Base-by-base conservation (phyloP, 2,113 vertebrate genomes). In the Rostratula benghalensis region DNA sequence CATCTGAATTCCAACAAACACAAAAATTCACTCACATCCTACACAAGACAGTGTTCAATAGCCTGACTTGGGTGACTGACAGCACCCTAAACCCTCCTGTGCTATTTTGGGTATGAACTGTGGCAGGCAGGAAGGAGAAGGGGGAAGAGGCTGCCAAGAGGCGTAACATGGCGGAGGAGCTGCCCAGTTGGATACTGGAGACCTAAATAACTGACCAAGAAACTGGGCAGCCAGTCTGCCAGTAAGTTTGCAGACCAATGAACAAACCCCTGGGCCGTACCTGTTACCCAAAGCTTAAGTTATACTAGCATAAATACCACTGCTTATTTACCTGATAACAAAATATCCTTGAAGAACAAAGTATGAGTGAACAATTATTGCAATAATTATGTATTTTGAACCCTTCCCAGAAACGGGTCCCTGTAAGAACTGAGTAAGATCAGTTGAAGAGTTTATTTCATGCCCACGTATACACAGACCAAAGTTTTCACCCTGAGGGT, bases 1-100 rank as follows among this genome's bases (percentile, higher is more conserved):
- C 98, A 99, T 99, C 99, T 99, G 93, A 39, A 93, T 54, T 35
- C 96, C 30, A 85, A 84, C 2, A 45, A 80, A 80, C 5, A 51
- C 61, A 61, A 78, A 69, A 76, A 64, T 14, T 27, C 4, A 41
- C 41, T 82, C 37, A 41, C 41, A 79, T 53, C 37, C 31, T 35
- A 21, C 28, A 27, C 24, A 23, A 54, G 10, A 89, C 21, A 65
- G 54, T n/a, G 45, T 79, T 65, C 53, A 65, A 15, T 10, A 76
- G 21, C 7, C 43, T 83, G 59, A 74, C n/a, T 18, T 39, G 21
- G 33, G 31, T 13, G 14, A 5, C 3, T 77, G 46, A 59, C 35
- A 81, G 64, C 39, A 77, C 70, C 24, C 30, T 27, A 17, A 88
- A 27, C 20, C 31, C 69, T 75, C 28, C n/a, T 67, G 53, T 19